Percentiles rank a stretch among this genome's conserved stretches.
Conservation (phyloP, 92 coral and sea anemone species). For the Hydrozoanthus gracilis region DNA sequence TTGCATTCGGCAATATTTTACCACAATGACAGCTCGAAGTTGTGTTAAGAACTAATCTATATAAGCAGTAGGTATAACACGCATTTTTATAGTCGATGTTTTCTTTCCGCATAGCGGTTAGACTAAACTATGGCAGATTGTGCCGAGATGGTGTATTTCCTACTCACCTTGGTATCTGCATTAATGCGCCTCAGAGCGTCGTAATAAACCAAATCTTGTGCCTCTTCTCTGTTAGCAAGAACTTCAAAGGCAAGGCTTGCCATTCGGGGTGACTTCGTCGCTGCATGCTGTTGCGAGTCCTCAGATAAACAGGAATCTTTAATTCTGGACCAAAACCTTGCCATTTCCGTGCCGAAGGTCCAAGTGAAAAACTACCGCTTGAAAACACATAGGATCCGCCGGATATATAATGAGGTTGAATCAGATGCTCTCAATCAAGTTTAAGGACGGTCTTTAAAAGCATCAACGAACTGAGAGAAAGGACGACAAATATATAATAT, state of each 20-base stretch:
- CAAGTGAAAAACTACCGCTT: not conserved
- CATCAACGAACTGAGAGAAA: too few species aligned
- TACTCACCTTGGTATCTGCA: conserved; percentile 58
- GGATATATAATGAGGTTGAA: not conserved
- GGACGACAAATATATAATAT: too few species aligned
- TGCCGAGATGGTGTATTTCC: not conserved
- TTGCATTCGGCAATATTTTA: too few species aligned
- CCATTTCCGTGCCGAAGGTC: conserved; percentile 55
- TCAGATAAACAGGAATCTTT: conserved; percentile 63
- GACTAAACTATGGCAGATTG: too few species aligned
- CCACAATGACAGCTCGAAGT: too few species aligned
- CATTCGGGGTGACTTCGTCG: conserved; percentile 71
- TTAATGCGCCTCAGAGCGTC: conserved; percentile 92
- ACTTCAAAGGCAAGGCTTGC: conserved; percentile 87
- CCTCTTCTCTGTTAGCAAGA: conserved; percentile 83
- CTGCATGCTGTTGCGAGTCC: conserved; percentile 44
- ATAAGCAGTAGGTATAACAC: too few species aligned
- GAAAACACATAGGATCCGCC: not conserved
- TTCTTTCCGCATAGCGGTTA: too few species aligned
- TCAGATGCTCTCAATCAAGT: not conserved
- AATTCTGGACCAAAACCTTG: conserved; percentile 71
- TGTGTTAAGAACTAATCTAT: too few species aligned
- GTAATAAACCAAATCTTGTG: conserved; percentile 89
- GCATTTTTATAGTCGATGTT: too few species aligned
- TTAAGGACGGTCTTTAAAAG: too few species aligned